Conservation (phyloP, 2,113 vertebrate species). For the Suncus etruscus region DNA sequence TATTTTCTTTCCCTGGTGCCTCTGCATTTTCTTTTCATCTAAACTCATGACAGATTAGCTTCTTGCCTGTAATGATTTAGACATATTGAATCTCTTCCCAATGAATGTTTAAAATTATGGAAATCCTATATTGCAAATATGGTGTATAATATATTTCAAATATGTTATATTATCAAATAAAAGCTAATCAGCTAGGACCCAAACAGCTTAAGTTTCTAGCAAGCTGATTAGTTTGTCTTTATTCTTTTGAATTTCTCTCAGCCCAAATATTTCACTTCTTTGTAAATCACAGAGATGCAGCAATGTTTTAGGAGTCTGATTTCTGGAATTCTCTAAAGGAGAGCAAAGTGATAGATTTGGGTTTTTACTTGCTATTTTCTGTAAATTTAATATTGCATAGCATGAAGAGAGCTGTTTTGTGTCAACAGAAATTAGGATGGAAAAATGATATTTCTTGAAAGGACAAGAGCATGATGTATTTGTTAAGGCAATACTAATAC, state of each 20-base stretch:
- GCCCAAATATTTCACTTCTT: constrained; percentile 70
- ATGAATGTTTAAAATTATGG: constrained; percentile 78
- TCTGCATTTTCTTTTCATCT: constrained; percentile 72
- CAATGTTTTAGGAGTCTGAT: constrained; percentile 44
- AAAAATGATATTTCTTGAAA: constrained; percentile 36
- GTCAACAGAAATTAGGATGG: not conserved
- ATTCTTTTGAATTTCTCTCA: constrained; percentile 67
- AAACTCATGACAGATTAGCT: constrained; percentile 80
- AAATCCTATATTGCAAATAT: constrained; percentile 74
- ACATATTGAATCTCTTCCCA: constrained; percentile 78
- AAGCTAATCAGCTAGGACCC: constrained; percentile 72
- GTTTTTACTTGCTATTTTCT: constrained; percentile 58
- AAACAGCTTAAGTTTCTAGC: constrained; percentile 66
- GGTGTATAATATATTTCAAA: constrained; percentile 72
- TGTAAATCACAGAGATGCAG: constrained; percentile 64
- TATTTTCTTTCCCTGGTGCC: constrained; percentile 65
- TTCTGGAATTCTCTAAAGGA: constrained; percentile 57
- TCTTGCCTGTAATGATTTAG: constrained; percentile 72
- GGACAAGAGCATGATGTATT: not conserved
- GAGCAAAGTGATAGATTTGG: constrained; percentile 42
- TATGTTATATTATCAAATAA: constrained; percentile 72
- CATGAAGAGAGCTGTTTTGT: constrained; percentile 20
- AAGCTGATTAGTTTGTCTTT: constrained; percentile 59
- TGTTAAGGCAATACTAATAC: not conserved
- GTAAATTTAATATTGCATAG: constrained; percentile 1